Conservation (phyloP, 1,140 invertebrate species). For the Pogonognathellus flavescens region DNA sequence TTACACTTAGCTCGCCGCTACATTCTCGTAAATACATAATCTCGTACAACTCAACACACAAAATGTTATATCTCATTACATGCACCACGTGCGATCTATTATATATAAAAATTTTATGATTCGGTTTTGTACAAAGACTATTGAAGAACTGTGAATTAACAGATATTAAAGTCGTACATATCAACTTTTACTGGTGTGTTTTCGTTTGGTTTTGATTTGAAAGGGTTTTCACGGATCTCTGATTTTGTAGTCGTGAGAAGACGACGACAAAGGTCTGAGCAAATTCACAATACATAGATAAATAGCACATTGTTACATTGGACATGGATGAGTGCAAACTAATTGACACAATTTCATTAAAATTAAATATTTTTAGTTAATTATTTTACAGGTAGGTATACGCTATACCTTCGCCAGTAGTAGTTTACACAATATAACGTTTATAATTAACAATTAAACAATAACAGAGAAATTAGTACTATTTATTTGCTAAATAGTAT, state of each 20-base stretch:
- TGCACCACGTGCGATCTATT: conserved; percentile 14
- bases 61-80: conserved; percentile 28
- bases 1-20: conserved; percentile 32
- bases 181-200: background rate
- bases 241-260: background rate
- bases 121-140: conserved; percentile 48
- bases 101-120: conserved; percentile 19
- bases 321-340: conserved; percentile 40
- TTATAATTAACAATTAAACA: background rate
- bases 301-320: background rate
- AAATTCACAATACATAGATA: conserved; percentile 9
- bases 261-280: background rate
- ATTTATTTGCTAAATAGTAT: background rate
- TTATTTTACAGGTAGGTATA: no score
- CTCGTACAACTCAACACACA: conserved; percentile 9
- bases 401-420: no score
- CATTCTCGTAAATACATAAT: conserved; percentile 25
- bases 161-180: conserved; percentile 9
- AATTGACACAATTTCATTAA: conserved; percentile 30
- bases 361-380: background rate
- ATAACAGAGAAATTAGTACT: background rate
- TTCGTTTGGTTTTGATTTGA: background rate
- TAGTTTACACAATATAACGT: no score
- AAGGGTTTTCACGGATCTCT: conserved; percentile 6
- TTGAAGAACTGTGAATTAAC: conserved; percentile 40